Conservation (phyloP, 2,797 vertebrate genomes). For the Siniperca scherzeri region DNA sequence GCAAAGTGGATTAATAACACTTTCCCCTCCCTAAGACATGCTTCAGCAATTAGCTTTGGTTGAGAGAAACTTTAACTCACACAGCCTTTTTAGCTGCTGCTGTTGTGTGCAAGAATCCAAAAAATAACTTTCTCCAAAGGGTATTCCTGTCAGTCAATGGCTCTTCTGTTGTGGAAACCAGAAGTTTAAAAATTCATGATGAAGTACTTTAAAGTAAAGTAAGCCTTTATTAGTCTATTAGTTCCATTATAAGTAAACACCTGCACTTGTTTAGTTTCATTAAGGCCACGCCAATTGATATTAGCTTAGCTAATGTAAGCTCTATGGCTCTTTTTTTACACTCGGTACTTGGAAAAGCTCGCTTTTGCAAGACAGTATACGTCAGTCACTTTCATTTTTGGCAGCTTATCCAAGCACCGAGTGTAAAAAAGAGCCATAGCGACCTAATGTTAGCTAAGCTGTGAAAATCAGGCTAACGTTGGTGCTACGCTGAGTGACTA, state of each 20-base stretch:
- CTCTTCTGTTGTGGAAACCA: background rate
- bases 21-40: background rate
- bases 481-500: too few species aligned
- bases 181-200: conserved; percentile 24
- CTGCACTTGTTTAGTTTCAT: background rate
- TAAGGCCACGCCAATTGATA: background rate
- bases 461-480: too few species aligned
- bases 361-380: too few species aligned
- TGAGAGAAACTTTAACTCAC: background rate
- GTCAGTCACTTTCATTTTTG: too few species aligned
- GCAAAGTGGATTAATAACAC: conserved; percentile 13
- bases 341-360: too few species aligned
- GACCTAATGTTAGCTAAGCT: too few species aligned
- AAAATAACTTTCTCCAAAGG: background rate
- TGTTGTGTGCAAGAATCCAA: background rate
- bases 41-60: conserved; percentile 2
- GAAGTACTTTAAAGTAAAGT: background rate
- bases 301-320: too few species aligned
- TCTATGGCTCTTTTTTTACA: too few species aligned
- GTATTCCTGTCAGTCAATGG: background rate
- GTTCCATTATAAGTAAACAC: background rate
- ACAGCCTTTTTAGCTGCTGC: background rate
- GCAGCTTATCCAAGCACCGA: too few species aligned
- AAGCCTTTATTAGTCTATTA: conserved; percentile 9
- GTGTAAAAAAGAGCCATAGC: too few species aligned